Base-by-base conservation (phyloP, 2,113 vertebrate genomes). In the Butorides virescens region DNA sequence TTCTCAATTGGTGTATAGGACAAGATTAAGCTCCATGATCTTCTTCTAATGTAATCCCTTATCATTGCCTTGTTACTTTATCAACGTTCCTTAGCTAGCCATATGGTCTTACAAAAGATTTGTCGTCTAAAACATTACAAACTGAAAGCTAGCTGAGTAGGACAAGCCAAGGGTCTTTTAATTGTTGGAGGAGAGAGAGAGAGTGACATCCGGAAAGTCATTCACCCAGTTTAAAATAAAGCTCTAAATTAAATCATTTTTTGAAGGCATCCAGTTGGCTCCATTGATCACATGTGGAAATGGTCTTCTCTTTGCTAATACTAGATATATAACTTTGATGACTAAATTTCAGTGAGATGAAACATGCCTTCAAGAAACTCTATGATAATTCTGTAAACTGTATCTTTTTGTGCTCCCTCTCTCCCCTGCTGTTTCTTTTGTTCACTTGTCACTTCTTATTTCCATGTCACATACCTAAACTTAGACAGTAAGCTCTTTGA, bases 361-460 rank as follows among this genome's bases (percentile, higher is more conserved):
- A 86, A 63, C 32, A 55, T 34, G 53, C 20, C 46, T 88, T 59
- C 1, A 2, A 86, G 65, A 86, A 96, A 77, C 8, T 61, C 34
- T 47, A 32, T 42, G 39, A 29, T 81, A 86, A 77, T 88, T 86
- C 90, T 52, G 52, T 56, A 90, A 86, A 76, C 18, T 0, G 0
- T 30, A 88, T 66, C 36, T 25, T 92, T 95, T 83, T 67, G 68
- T 77, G 55, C 23, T 76, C 14, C 25, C 13, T 55, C 20, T 80
- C 42, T 76, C 36, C 13, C 42, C 52, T 71, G 32, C n/a, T 93
- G 47, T 62, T 90, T 94, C 75, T 92, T 92, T 82, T 94, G 59
- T 92, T 92, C 88, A 59, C 63, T 92, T 94, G 79, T 83, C 91
- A 92, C 15, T 91, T 49, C 47, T 49, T 36, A 83, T 96, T 94